phyloP scores from a whole-genome alignment of 1,140 invertebrate genomes.

The Pentalonia nigronervosa region DNA sequence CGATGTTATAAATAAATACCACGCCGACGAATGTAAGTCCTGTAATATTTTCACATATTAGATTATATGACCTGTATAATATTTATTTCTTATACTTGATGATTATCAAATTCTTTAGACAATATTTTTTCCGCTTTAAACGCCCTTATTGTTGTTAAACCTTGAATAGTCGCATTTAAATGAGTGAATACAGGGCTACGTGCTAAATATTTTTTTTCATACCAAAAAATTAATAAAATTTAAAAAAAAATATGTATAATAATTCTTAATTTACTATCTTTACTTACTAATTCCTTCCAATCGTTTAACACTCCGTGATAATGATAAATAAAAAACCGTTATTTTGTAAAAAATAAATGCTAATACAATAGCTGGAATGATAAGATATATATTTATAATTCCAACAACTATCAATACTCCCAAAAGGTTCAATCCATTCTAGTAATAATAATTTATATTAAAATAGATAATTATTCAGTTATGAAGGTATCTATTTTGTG shows the following conservation, averaged over 20 bases:
- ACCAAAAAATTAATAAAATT: background rate
- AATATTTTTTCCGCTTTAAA: constrained; percentile 81
- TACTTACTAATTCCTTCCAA: constrained; percentile 72
- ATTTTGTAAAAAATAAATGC: constrained; percentile 67
- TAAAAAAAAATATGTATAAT: background rate
- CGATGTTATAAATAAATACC: constrained; percentile 78
- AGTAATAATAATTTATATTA: constrained; percentile 63
- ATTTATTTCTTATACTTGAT: constrained; percentile 68
- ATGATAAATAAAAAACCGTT: constrained; percentile 70
- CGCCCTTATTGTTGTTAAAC: constrained; percentile 87
- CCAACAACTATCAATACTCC: constrained; percentile 71
- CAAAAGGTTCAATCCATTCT: constrained; percentile 69
- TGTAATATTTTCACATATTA: constrained; percentile 27
- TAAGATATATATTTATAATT: constrained; percentile 67
- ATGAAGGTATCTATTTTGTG: background rate
- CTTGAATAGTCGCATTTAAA: constrained; percentile 86
- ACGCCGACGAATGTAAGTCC: constrained; percentile 63
- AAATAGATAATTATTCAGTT: background rate
- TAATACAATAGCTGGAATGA: constrained; percentile 67
- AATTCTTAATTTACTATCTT: background rate
- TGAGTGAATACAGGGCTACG: constrained; percentile 86
- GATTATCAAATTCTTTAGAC: constrained; percentile 81
- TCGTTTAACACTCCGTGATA: constrained; percentile 71
- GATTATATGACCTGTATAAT: background rate
- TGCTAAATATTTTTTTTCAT: constrained; percentile 66